Base-by-base conservation (phyloP, 2,797 vertebrate species). In the Bucorvus abyssinicus region DNA sequence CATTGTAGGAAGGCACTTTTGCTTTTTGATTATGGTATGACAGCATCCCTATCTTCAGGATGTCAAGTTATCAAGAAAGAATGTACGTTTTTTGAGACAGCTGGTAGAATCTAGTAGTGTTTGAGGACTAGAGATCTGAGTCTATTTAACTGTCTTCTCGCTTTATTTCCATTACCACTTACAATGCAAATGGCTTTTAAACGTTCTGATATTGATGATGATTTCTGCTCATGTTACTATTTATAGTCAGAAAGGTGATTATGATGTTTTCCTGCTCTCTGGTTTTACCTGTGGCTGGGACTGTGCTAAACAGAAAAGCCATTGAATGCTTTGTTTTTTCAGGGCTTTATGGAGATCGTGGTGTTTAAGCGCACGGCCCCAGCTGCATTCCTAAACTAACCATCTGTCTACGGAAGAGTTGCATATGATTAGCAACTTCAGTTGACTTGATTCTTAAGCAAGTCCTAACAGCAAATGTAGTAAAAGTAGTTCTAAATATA, bases 391-490 rank as follows among this genome's bases (percentile, higher is more conserved):
- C 94, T 89, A 63, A 94, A 80, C 22, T 77, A 84, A 86, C 88
- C 76, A 65, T 92, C 75, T 82, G 64, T 67, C 92, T 83, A 92
- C 78, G 80, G 89, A 65, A 42, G 87, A 44, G n/a, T 45, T 90
- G n/a, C 88, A 67, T 94, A 73, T 95, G 93, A 95, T 96, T 89
- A 94, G 89, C 84, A 74, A 87, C 45, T 26, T 59, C 50, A 83
- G 50, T 59, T 94, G 64, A 38, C 67, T 84, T 42, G 52, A 75
- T 90, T 73, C 34, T 64, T 20, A 45, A 86, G 64, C 20, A 84
- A 89, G 29, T 47, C 74, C 75, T 57, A 73, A 53, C 64, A 73
- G 63, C 49, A 88, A 38, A 65, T 44, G 4, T 78, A 57, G 29
- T 40, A n/a, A n/a, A n/a, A n/a, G 42, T 45, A 63, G 32, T 73